Base-by-base conservation (phyloP, 2,797 vertebrate species). In the Schizothorax lantsangensis region DNA sequence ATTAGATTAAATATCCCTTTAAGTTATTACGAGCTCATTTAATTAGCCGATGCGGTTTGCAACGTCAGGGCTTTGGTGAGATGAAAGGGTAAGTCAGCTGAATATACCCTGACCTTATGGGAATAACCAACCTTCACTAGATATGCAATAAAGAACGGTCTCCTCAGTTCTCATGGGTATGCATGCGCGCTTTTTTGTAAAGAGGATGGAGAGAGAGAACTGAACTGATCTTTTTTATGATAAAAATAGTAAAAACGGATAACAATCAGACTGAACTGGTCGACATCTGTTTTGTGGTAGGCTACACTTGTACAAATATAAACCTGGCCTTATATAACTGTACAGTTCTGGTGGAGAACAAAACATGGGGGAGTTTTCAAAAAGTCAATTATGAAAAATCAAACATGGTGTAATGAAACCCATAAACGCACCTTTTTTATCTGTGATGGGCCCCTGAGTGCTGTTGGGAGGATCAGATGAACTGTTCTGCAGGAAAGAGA, bases 401-500 rank as follows among this genome's bases (percentile, higher is more conserved):
- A 64, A 47, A 54, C n/a, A 33, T 23, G n/a, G 23, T 43, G 69
- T 83, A 83, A 73, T 23, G 40, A 19, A 36, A 57, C 0, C 3
- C 57, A 45, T 14, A 49, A 40, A 74, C 78, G 15, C 49, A 89
- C 85, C 85, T 87, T 72, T 87, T 14, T 40, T 79, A 54, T 86
- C 77, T 26, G 77, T n/a, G 33, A 5, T 11, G 6, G 78, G 33
- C 30, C 83, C 84, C 81, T 43, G 85, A 49, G 83, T 89, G 78
- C 64, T 79, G 82, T 75, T 84, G 43, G 57, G 72, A 47, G 52
- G 19, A 62, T 81, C 83, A 36, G 83, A 85, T 26, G 85, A 73
- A 66, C 62, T 87, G 72, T 82, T 81, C 85, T 87, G 88, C 9
- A 52, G 79, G 59, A 77, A 73, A 49, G 3, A 81, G 45, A 79